These are phyloP conservation scores for Resseliella maxima DNA, from an alignment of 2,888 invertebrate genomes.

Conservation along the genomic window DNA sequence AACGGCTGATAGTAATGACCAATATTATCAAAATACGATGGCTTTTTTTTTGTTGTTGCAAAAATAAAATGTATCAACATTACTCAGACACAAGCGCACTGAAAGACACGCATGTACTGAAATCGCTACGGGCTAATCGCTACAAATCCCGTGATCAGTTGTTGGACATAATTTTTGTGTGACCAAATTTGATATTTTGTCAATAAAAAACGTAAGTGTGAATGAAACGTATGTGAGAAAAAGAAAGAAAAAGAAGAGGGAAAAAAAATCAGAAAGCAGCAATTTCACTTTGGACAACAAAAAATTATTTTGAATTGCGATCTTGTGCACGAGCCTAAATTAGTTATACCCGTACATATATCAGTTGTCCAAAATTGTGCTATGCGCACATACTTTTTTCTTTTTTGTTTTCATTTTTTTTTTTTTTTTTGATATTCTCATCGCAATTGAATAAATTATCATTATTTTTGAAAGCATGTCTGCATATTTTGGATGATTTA, in stretches of 20 bases:
- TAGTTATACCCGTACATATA: not conserved
- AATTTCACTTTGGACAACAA: not conserved
- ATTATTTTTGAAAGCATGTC: not conserved
- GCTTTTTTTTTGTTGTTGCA: not conserved
- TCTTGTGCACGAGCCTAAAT: not conserved
- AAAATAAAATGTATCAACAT: conserved; percentile 2
- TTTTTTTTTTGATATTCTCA: too few relatives aligned
- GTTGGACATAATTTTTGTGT: too few relatives aligned
- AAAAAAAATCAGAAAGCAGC: not conserved
- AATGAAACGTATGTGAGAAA: too few relatives aligned
- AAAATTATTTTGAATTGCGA: not conserved
- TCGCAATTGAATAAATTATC: conserved; percentile 5
- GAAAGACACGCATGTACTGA: too few relatives aligned
- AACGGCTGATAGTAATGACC: not conserved
- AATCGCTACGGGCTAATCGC: too few relatives aligned
- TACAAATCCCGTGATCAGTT: too few relatives aligned
- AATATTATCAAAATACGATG: not conserved
- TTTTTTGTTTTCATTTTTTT: too few relatives aligned
- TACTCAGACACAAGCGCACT: not conserved
- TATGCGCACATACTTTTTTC: too few relatives aligned
- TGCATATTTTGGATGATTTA: not conserved
- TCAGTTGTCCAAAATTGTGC: not conserved
- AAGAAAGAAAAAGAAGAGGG: not conserved
- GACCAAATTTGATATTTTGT: not conserved
- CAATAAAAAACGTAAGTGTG: not conserved